phyloP scores from a whole-genome alignment of 2,797 vertebrate species.

The Molossus alvarezi region DNA sequence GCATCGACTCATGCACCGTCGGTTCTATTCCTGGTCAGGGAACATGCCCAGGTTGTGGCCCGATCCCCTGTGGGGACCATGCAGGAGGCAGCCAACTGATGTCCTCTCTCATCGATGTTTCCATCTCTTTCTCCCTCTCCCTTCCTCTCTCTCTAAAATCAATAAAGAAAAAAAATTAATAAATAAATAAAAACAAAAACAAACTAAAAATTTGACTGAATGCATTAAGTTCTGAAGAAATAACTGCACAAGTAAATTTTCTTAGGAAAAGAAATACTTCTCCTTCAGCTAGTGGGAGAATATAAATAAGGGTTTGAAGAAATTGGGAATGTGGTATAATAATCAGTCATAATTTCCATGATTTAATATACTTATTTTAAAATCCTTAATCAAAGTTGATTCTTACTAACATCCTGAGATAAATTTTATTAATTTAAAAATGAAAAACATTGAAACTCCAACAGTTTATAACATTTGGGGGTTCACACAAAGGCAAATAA shows the following conservation, averaged over 20 bases:
- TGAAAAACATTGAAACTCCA: not conserved
- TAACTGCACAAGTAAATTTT: not conserved
- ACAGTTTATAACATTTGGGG: constrained; percentile 4
- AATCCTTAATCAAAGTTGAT: not conserved
- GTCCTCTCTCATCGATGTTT: too few species aligned
- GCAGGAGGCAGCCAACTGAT: too few species aligned
- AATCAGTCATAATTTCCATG: not conserved
- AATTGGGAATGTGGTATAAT: not conserved
- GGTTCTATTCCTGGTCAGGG: too few species aligned
- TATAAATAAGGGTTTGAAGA: not conserved
- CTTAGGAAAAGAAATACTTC: not conserved
- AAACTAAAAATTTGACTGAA: constrained; percentile 22
- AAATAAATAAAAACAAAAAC: not conserved
- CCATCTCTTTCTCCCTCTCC: too few species aligned
- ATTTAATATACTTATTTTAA: constrained; percentile 23
- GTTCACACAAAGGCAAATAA: not conserved
- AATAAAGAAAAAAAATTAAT: too few species aligned
- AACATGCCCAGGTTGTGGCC: too few species aligned
- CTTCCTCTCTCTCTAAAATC: too few species aligned
- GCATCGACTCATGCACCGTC: too few species aligned
- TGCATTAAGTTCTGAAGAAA: not conserved
- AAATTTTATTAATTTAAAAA: constrained; percentile 4
- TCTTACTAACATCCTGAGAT: constrained; percentile 11
- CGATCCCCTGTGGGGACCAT: too few species aligned
- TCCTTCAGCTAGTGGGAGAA: not conserved